Percentiles rank a stretch among this genome's conserved stretches.
phyloP scores from a whole-genome alignment of 2,113 vertebrate species.

The Enhydra lutris region DNA sequence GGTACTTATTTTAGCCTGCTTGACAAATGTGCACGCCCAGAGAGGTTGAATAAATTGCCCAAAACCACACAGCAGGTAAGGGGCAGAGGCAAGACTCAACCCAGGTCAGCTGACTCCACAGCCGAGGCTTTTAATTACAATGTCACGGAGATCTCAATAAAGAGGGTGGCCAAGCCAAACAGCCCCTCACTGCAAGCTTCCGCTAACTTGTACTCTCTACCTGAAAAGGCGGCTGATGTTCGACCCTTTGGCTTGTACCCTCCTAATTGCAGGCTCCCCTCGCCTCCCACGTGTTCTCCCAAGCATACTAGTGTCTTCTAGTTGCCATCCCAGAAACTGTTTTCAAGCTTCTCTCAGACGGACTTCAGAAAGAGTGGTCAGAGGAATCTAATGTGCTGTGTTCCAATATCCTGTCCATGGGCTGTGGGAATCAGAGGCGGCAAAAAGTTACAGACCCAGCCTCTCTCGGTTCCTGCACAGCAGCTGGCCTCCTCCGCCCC shows the following conservation, averaged over 20 bases:
- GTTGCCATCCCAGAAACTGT: background rate
- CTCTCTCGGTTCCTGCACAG: background rate
- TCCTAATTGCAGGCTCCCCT: background rate
- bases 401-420: background rate
- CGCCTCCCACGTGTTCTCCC: background rate
- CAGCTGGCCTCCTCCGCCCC: background rate
- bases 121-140: background rate
- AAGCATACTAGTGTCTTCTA: background rate
- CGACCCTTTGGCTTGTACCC: background rate
- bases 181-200: background rate
- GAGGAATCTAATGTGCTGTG: background rate
- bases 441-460: slow-evolving; percentile 29
- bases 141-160: background rate
- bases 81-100: background rate
- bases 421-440: slow-evolving; percentile 30
- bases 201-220: background rate
- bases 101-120: background rate
- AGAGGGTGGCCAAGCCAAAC: background rate
- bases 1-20: background rate
- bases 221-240: background rate
- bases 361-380: background rate
- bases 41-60: background rate
- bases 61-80: background rate
- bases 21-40: background rate
- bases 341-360: background rate